Conservation (phyloP, 2,113 vertebrate genomes). For the Marcusenius ussheri region DNA sequence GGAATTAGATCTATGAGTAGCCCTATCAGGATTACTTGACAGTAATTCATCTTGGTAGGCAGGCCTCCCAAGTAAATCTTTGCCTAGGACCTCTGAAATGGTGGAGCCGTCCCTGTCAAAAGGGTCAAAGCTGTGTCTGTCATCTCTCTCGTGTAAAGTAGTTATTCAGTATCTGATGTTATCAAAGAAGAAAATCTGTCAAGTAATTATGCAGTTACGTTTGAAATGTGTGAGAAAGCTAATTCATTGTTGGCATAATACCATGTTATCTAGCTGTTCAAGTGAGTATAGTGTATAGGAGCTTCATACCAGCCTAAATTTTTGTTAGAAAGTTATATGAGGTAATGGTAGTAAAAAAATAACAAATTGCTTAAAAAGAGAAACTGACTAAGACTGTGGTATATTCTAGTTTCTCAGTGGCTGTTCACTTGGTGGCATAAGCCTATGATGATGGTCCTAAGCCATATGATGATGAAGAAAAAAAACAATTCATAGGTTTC, state of each 20-base stretch:
- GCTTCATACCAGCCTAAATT: neutral
- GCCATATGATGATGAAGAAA: neutral
- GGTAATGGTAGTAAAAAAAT: neutral
- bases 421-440: neutral
- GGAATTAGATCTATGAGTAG: neutral
- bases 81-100: neutral
- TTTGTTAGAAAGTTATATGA: neutral
- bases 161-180: neutral
- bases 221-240: neutral
- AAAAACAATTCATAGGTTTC: neutral
- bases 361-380: neutral
- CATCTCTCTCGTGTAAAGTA: neutral
- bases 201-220: conserved; percentile 3
- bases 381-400: neutral
- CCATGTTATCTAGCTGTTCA: neutral
- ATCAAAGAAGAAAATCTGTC: neutral
- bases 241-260: neutral
- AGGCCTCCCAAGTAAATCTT: neutral
- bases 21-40: neutral
- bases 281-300: neutral
- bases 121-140: neutral
- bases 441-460: too few relatives aligned
- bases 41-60: neutral
- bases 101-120: neutral
- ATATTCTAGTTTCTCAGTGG: neutral